Conservation (phyloP, 35 echinoderm and acorn worm genomes). For the Apostichopus japonicus region DNA sequence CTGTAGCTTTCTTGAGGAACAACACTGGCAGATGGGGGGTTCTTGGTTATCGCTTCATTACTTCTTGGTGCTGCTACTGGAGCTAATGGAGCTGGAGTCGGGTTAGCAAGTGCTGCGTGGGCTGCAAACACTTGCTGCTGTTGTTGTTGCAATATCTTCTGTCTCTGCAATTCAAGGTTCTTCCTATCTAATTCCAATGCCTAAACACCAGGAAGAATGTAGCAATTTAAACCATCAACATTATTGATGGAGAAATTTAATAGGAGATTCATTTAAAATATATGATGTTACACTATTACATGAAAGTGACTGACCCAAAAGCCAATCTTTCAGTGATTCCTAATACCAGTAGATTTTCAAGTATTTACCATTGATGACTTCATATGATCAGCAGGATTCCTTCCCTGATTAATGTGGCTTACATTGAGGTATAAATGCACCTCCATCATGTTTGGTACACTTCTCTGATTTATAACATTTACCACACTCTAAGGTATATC, state of each 20-base stretch:
- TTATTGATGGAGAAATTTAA: no score
- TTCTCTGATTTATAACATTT: no score
- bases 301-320: no score
- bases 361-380: no score
- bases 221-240: neutral
- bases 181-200: constrained; percentile 48
- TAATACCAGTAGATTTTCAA: no score
- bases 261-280: neutral
- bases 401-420: no score
- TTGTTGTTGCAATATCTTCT: constrained; percentile 47
- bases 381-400: no score
- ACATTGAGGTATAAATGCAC: no score
- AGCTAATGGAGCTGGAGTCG: neutral
- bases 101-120: neutral
- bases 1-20: constrained; percentile 8
- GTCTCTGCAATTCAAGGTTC: constrained; percentile 49
- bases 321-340: no score
- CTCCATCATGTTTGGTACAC: no score
- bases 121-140: constrained; percentile 35
- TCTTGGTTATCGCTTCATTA: neutral
- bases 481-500: no score
- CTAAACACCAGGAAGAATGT: neutral
- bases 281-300: neutral
- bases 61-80: constrained; percentile 14
- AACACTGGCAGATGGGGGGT: neutral